Percentiles rank a stretch among this genome's conserved stretches.
phyloP scores from a whole-genome alignment of 2,797 vertebrate genomes.

The Steatocranus sp. region DNA sequence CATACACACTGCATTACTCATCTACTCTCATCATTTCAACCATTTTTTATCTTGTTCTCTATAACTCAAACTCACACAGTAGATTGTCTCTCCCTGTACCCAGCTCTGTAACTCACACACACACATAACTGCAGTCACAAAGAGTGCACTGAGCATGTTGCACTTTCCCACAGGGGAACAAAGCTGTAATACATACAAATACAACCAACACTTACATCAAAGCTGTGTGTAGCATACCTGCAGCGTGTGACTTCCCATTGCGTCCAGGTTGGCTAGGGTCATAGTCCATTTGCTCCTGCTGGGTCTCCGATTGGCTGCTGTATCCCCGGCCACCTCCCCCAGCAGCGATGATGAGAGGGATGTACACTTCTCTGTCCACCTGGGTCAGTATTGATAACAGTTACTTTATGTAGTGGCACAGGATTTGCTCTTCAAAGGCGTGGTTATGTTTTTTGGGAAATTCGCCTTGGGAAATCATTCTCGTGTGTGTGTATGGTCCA shows the following conservation, averaged over 20 bases:
- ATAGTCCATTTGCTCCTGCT: conserved; percentile 86
- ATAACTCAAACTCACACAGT: not conserved
- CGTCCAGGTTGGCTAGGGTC: conserved; percentile 82
- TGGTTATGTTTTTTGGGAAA: not conserved
- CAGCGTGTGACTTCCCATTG: conserved; percentile 89
- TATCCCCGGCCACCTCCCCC: conserved; percentile 95
- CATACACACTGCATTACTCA: not conserved
- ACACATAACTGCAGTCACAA: not conserved
- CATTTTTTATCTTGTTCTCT: not conserved
- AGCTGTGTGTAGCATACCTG: conserved; percentile 75
- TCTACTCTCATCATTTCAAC: not conserved
- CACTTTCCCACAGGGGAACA: not conserved
- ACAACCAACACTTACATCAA: not conserved
- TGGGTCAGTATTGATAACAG: conserved; percentile 48
- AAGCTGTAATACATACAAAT: not conserved
- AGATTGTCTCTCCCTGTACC: not conserved
- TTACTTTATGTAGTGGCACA: not conserved
- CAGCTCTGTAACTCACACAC: not conserved
- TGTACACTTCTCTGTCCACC: conserved; percentile 82
- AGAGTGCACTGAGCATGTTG: not conserved
- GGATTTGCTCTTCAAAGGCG: not conserved
- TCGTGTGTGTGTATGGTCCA: rapidly evolving
- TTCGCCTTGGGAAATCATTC: not conserved
- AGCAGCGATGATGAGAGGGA: conserved; percentile 90
- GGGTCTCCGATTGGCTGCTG: conserved; percentile 84